These are phyloP conservation scores for Bufotes viridis DNA, from an alignment of 2,797 vertebrate genomes.

Conservation along the genomic window DNA sequence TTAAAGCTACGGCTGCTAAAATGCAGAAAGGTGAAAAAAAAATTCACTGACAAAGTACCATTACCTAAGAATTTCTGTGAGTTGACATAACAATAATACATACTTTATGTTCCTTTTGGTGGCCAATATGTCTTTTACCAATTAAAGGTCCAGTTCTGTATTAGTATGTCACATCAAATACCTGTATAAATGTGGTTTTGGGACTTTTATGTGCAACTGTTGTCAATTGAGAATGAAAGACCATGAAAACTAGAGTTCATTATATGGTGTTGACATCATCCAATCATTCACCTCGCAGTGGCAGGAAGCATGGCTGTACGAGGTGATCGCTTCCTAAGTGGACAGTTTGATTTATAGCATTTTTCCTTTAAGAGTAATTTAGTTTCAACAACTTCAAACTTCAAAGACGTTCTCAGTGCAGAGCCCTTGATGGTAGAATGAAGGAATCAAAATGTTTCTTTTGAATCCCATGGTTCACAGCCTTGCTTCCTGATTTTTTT, in stretches of 20 bases:
- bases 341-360: conserved; percentile 63
- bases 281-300: conserved; percentile 49
- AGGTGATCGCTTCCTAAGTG: conserved; percentile 63
- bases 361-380: conserved; percentile 62
- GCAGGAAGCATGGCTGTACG: conserved; percentile 46
- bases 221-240: conserved; percentile 55
- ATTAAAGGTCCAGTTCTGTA: neutral
- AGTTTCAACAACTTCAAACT: conserved; percentile 57
- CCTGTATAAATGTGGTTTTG: conserved; percentile 31
- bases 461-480: conserved; percentile 56
- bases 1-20: too few species aligned
- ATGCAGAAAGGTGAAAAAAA: neutral
- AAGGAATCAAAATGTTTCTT: conserved; percentile 57
- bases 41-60: neutral
- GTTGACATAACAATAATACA: neutral
- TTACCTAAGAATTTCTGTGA: neutral
- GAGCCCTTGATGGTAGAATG: conserved; percentile 47
- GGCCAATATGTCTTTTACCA: neutral
- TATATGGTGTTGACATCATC: conserved; percentile 59
- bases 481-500: conserved; percentile 44
- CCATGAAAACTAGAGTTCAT: conserved; percentile 57
- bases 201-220: conserved; percentile 52
- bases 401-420: conserved; percentile 55
- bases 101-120: neutral
- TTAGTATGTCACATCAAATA: conserved; percentile 40